Conservation (phyloP, 2,888 invertebrate genomes). For the Drosophila anomelani region DNA sequence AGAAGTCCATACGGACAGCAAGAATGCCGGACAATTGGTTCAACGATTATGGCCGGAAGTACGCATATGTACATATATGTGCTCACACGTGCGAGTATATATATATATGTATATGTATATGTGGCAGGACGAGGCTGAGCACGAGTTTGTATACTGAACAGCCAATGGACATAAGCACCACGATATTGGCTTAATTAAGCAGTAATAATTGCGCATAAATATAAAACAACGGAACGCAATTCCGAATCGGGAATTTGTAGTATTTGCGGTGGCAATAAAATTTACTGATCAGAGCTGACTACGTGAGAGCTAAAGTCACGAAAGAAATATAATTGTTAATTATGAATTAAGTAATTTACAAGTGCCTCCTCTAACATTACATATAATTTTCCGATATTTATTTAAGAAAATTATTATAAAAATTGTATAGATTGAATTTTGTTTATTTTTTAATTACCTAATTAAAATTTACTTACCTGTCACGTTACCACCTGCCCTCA, state of each 20-base stretch:
- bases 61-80: neutral
- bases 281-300: slow-evolving; percentile 15
- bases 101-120: slow-evolving; percentile 18
- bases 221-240: slow-evolving; percentile 51
- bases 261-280: slow-evolving; percentile 37
- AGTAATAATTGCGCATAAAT: slow-evolving; percentile 76
- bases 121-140: neutral
- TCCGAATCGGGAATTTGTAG: slow-evolving; percentile 43
- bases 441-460: neutral
- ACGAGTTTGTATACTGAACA: slow-evolving; percentile 35
- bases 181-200: slow-evolving; percentile 74
- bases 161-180: slow-evolving; percentile 52
- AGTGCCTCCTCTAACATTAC: neutral
- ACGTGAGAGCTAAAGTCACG: slow-evolving; percentile 19
- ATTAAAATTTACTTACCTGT: neutral
- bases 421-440: too few species aligned
- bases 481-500: neutral
- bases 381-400: too few species aligned
- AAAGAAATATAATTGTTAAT: neutral
- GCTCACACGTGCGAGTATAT: neutral
- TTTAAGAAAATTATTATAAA: too few species aligned
- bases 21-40: slow-evolving; percentile 30
- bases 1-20: slow-evolving; percentile 38
- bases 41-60: slow-evolving; percentile 59
- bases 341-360: neutral